Base-by-base conservation (phyloP, 2,113 vertebrate genomes). In the Bothrops jararaca region DNA sequence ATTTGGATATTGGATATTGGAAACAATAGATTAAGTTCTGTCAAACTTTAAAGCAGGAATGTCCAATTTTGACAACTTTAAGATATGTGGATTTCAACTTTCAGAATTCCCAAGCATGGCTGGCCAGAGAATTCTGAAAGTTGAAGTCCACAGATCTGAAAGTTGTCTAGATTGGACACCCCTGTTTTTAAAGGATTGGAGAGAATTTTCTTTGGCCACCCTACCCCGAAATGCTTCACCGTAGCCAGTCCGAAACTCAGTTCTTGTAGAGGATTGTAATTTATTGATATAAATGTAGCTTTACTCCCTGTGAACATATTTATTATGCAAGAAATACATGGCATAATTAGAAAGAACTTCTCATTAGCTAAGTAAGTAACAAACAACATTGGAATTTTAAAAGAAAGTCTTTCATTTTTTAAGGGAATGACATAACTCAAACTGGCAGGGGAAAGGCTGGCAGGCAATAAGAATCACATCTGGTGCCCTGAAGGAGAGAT, bases 361-460 rank as follows among this genome's bases (percentile, higher is more conserved):
- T 88, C 52, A 80, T 91, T 85, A 85, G 64, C 85, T 58, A 85
- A 80, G 23, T 29, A 24, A 29, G 9, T 64, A 91, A 22, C n/a
- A 60, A 89, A 26, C 26, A 56, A 10, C 26, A 57, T 12, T 53
- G 18, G 86, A 89, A 85, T 91, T 54, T 92, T 87, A 69, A 69
- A 64, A 42, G 56, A 89, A 34, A 11, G 18, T 5, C 5, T 80
- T 80, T 80, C 69, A 80, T 80, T 80, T 87, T 69, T 90, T 5
- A 91, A 91, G 57, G 26, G 45, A 91, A 12, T 5, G 20, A 29
- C 45, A 3, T 0, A 74, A 60, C 48, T 80, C n/a, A n/a, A 91
- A 86, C 64, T 64, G 1, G 7, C 0, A 0, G 18, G 53, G 1
- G n/a, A 24, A 23, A 91, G 88, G 11, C 48, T 9, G 48, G 0